Evolutionary conservation across 30 jellyfish, hydroid and myxozoan genomes (phyloP).

Genomic region (Chrysaora quinquecirrha): DNA sequence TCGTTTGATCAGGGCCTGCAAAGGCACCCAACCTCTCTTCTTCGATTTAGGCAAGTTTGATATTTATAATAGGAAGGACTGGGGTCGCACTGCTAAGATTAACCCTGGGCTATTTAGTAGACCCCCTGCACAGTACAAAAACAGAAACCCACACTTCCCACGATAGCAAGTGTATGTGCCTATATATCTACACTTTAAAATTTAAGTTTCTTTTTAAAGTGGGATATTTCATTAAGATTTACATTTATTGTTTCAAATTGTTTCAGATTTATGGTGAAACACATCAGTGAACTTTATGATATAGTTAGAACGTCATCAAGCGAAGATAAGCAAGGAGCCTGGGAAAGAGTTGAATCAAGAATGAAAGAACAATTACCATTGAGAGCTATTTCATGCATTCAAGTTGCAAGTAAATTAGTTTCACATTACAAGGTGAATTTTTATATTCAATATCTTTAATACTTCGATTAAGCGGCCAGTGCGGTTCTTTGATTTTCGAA

Average conservation of each 20-base stretch:
- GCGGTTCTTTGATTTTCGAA: too few species aligned
- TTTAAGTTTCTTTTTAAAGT: not conserved
- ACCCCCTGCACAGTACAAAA: too few species aligned
- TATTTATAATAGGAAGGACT: too few species aligned
- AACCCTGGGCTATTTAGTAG: too few species aligned
- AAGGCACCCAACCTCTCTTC: not conserved
- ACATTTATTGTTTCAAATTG: not conserved
- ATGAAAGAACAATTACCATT: slow-evolving; percentile 81
- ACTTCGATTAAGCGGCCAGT: not conserved
- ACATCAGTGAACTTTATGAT: slow-evolving; percentile 70
- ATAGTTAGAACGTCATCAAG: slow-evolving; percentile 80
- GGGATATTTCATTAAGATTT: not conserved
- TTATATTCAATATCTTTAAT: not conserved
- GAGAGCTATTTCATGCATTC: slow-evolving; percentile 76
- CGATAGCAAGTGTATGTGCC: too few species aligned
- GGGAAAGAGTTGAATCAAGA: slow-evolving; percentile 78
- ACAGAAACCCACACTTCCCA: too few species aligned
- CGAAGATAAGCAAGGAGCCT: slow-evolving; percentile 73
- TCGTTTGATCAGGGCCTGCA: too few species aligned
- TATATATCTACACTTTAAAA: not conserved
- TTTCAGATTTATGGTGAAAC: slow-evolving; percentile 82
- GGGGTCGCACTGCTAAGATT: too few species aligned
- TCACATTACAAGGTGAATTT: slow-evolving; percentile 82
- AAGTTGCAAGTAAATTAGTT: slow-evolving; percentile 86
- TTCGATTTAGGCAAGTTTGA: too few species aligned